Evolutionary conservation across 2,113 vertebrate species (phyloP), one percentile per base, ranked within the genome.

Genomic region (Spilogale gracilis): DNA sequence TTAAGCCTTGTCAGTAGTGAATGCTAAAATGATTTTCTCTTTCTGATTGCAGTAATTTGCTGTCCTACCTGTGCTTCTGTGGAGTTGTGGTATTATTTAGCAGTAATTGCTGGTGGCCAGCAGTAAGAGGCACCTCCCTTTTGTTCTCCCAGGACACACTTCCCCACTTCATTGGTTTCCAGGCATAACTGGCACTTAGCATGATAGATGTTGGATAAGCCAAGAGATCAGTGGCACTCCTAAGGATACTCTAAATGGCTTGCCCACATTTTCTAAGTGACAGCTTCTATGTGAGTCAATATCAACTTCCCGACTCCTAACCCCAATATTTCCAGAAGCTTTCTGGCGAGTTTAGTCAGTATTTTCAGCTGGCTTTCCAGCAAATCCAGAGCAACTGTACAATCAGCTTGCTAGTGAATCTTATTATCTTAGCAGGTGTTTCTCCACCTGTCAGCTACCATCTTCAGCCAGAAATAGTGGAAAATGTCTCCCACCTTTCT

Each of bases 261-360:
- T 82, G 17, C 17, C 1, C 32, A 4, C 3, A 52, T 54, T 90
- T 92, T 93, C 27, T 43, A 61, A 54, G 13, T 27, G 43, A 58
- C 14, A 56, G 7, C 4, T 45, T 86, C 60, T 27, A 14, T 6
- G 1, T 56, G 9, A 48, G 12, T 76, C 23, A 61, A 45, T 4
- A 94, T 6, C 43, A 50, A 16, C 18, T 13, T 1, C 1, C 8
- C 0, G 9, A 11, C 9, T 2, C 1, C 50, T 14, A 76, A 8
- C 0, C 6, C 18, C 18, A 52, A 71, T 30, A 78, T 71, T 61
- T 20, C 30, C 17, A 80, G 43, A 43, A 65, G 10, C 9, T 25
- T 43, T 10, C 60, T 43, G 8, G 8, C 67, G 14, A 76, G 13
- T 61, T 38, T 73, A 16, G 5, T 8, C 10, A 54, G 0, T 54